Conservation (phyloP, 2,888 invertebrate species). For the Aspidiotus rigidus region DNA sequence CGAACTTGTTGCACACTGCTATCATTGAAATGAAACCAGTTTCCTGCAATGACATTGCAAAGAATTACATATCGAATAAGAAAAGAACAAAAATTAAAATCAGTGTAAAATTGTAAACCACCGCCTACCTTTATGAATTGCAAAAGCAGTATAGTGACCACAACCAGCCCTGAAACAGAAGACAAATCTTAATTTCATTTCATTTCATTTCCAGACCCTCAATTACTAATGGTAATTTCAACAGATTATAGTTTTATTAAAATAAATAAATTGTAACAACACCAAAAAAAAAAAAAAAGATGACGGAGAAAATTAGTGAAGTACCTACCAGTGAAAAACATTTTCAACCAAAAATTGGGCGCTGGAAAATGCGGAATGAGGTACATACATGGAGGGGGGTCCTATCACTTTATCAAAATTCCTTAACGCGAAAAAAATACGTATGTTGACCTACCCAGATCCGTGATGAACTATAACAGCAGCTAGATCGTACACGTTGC, state of each 20-base stretch:
- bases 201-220: neutral
- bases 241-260: too few relatives aligned
- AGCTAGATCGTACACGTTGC: constrained; percentile 65
- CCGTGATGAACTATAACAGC: constrained; percentile 76
- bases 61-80: constrained; percentile 50
- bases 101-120: neutral
- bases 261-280: too few relatives aligned
- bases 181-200: constrained; percentile 5
- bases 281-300: too few relatives aligned
- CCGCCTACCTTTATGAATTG: constrained; percentile 55
- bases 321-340: too few relatives aligned
- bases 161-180: constrained; percentile 60
- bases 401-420: neutral
- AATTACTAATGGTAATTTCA: too few relatives aligned
- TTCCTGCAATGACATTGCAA: constrained; percentile 43
- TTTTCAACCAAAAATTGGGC: too few relatives aligned
- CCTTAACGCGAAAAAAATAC: neutral
- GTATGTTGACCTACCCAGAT: constrained; percentile 52
- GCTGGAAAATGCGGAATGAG: too few relatives aligned
- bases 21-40: constrained; percentile 82
- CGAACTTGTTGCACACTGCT: constrained; percentile 65
- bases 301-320: too few relatives aligned
- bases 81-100: constrained; percentile 1
- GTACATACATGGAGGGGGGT: too few relatives aligned
- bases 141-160: constrained; percentile 78